Conservation (phyloP, 2,888 invertebrate genomes). For the Dimorphilus gyrociliatus region DNA sequence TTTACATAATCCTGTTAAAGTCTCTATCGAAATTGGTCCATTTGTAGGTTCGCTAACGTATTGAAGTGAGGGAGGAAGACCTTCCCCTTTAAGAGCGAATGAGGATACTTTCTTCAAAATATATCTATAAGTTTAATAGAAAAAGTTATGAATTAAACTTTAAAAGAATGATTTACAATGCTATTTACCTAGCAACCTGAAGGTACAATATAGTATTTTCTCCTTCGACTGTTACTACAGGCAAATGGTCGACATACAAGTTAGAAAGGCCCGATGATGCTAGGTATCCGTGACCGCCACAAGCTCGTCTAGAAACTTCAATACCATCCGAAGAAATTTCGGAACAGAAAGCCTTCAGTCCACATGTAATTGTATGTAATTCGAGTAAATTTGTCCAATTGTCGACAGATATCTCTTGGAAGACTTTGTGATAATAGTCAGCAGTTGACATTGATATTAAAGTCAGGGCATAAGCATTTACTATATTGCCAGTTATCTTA, state of each 20-base stretch:
- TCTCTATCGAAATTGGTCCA: no score
- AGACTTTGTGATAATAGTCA: slow-evolving; percentile 50
- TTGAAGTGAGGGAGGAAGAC: no score
- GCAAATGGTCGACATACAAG: slow-evolving; percentile 64
- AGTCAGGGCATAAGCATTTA: slow-evolving; percentile 63
- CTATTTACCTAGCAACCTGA: slow-evolving; percentile 56
- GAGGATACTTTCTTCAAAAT: no score
- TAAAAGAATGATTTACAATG: no score
- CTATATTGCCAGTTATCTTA: slow-evolving; percentile 68
- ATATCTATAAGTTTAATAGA: no score
- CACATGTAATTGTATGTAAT: slow-evolving; percentile 76
- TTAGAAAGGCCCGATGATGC: slow-evolving; percentile 55
- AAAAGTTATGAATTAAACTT: no score
- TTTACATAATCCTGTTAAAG: no score
- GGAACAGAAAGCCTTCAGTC: slow-evolving; percentile 71
- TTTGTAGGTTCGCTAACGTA: no score
- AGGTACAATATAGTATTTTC: slow-evolving; percentile 82
- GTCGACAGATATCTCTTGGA: slow-evolving; percentile 63
- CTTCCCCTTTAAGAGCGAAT: no score
- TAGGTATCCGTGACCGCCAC: slow-evolving; percentile 81
- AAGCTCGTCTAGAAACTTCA: slow-evolving; percentile 66
- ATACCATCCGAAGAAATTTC: slow-evolving; percentile 56
- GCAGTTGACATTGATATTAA: no score
- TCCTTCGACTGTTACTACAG: slow-evolving; percentile 83
- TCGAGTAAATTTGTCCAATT: slow-evolving; percentile 57